Evolutionary conservation across 1,140 invertebrate species (phyloP), one percentile per base, ranked within the genome.

Genomic region (Phocides pigmalion): DNA sequence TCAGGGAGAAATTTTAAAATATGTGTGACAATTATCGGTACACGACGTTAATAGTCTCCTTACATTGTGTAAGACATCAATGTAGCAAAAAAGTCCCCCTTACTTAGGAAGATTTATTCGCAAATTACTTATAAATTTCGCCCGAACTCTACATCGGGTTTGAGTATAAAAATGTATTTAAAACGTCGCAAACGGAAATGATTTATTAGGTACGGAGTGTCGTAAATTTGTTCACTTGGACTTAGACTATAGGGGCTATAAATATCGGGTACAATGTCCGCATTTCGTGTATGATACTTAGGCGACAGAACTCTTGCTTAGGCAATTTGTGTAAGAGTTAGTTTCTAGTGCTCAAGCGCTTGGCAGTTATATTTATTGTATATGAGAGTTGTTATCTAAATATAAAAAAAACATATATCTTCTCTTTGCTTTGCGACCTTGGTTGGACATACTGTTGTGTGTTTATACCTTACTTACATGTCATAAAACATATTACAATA

Each of bases 121-220:
- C 82, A 88, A 91, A 91, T 91, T 91, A 89, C 87, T 85, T 87
- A 85, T 89, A 87, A 89, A 90, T 91, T 89, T 86, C 74, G 68
- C 74, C 72, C 66, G 67, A 72, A 73, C 68, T 81, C 74, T 75
- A 83, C 82, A 77, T 81, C 67, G 74, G 73, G 82, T 76, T 82
- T 74, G 76, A 80, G 79, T 89, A 91, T 89, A 91, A 91, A 91
- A 91, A 89, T 91, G 87, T 91, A 91, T 91, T 91, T 91, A 89
- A 91, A 91, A 89, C 72, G 87, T 87, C 83, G 70, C 74, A 70
- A 68, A 72, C 62, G 71, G 76, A 87, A 89, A 87, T 91, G 86
- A 91, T 91, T 91, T 91, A 91, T 89, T 78, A 74, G 68, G 54
- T 76, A 78, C 68, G 65, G 72, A 77, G 77, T 81, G 78, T 89